A percentile compares a stretch with the other conserved stretches of the same genome.
phyloP scores from a whole-genome alignment of 2,888 invertebrate genomes.

The Cosmorhoe ocellata region DNA sequence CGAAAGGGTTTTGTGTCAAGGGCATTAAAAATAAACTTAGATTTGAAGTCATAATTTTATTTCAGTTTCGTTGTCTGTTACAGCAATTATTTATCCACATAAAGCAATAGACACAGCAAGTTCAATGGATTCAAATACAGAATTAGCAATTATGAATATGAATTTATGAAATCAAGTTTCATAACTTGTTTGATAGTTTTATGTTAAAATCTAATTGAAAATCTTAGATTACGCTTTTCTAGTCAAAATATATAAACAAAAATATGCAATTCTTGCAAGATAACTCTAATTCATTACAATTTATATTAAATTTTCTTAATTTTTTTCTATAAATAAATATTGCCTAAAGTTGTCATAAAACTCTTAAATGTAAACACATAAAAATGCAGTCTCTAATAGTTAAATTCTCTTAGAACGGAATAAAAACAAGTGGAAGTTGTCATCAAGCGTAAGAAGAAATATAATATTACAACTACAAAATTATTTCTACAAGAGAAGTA shows the following conservation, averaged over 20 bases:
- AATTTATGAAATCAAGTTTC: slow-evolving; percentile 11
- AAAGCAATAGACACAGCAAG: slow-evolving; percentile 27
- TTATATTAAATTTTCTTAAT: slow-evolving; percentile 50
- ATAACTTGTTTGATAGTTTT: not conserved
- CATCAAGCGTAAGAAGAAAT: not conserved
- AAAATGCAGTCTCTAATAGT: slow-evolving; percentile 62
- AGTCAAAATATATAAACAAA: slow-evolving; percentile 19
- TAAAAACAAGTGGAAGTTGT: slow-evolving; percentile 16
- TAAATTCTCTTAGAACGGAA: slow-evolving; percentile 39
- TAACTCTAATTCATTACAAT: slow-evolving; percentile 36
- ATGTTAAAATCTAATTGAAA: slow-evolving; percentile 4
- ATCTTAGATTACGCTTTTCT: slow-evolving; percentile 11
- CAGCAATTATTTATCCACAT: slow-evolving; percentile 34
- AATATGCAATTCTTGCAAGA: slow-evolving; percentile 30
- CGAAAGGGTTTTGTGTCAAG: no score
- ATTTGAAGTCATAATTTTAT: slow-evolving; percentile 58
- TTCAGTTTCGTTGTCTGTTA: slow-evolving; percentile 60
- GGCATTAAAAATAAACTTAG: no score
- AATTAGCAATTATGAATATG: slow-evolving; percentile 10
- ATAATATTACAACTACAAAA: not conserved
- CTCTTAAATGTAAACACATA: slow-evolving; percentile 54
- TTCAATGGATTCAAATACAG: slow-evolving; percentile 1
- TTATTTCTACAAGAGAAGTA: not conserved
- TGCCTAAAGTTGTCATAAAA: slow-evolving; percentile 58
- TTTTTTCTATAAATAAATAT: slow-evolving; percentile 62